Evolutionary conservation across 2,888 invertebrate species (phyloP), one percentile per base, ranked within the genome.

Genomic region (Biston betularia): DNA sequence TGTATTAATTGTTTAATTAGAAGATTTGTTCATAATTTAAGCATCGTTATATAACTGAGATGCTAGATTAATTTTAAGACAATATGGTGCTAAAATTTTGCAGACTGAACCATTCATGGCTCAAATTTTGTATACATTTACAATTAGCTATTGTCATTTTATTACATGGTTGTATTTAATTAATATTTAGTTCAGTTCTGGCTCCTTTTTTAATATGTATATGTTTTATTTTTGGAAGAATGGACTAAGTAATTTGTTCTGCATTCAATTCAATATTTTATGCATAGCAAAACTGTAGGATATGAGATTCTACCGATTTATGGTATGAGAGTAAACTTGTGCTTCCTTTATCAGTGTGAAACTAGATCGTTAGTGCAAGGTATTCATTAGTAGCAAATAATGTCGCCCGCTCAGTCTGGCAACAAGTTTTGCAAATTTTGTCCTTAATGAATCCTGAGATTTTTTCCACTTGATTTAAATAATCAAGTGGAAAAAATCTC

Each of bases 41-140:
- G 38, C 45, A 49, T 50, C 14, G 52, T 63, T 59, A 68, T 63
- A 40, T 61, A 56, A 52, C 35, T n/a, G 52, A 52, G 42, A 7
- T 10, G 9, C 55, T 76, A 79, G 74, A 72, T 79, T 82, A 81
- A 83, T 84, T 84, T 76, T 74, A 89, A 88, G 84, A 77, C 81
- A 81, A 85, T 83, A 83, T 87, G 92, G 92, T 92, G 92, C 92
- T 92, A 92, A 85, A 83, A 76, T 63, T 72, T 63, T 80, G 38
- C 84, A 88, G 91, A 90, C 92, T 91, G 90, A 90, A 82, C 79
- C 80, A 76, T 65, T 79, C 78, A 77, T 86, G 86, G 87, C 89
- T 90, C 87, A 88, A 89, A 86, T 82, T 84, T 83, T 84, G 77
- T 81, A 83, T 77, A 63, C 75, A 80, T 77, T 77, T 77, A 72